Base-by-base conservation (phyloP, 2,113 vertebrate species). In the Tylochromis polylepis region DNA sequence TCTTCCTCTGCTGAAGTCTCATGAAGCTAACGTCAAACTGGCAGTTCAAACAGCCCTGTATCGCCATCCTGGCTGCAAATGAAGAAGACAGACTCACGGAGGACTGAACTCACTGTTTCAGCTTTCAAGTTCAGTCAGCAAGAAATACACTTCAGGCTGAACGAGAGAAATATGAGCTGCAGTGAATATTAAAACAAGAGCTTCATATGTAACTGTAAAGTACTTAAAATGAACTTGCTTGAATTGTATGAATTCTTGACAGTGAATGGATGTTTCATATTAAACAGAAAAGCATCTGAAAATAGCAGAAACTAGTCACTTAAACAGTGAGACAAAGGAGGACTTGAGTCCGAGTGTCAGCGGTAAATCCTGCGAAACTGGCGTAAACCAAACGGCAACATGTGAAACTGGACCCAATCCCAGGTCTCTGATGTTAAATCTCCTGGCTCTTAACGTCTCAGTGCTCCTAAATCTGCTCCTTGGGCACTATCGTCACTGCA, bases 51-150 rank as follows among this genome's bases (percentile, higher is more conserved):
- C 43, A 31, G 43, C 10, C 43, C 10, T 1, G 9, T 12, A n/a
- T 43, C 10, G 22, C 77, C 12, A 57, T 41, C 14, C 12, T 24
- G 77, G 31, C 53, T 56, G 53, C 36, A 38, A 57, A 20, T 16
- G 12, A 24, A 22, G 51, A 79, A 55, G 29, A 79, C 55, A 57
- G 22, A 29, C 57, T 62, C 14, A 31, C 15, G 56, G 38, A 46
- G 38, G 79, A 60, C 57, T 57, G 24, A 60, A 81, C 24, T 60
- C 24, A 0, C 38, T 29, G 27, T 29, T 27, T 20, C 57, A 51
- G 27, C 43, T 51, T 82, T 51, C 57, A 81, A 60, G 11, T 60
- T 60, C 79, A 62, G 10, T 22, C 58, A 34, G 79, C 41, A 81
- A 4, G 24, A 81, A 81, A 60, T 14, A 29, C 38, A 43, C 36